A percentile compares a stretch with the other conserved stretches of the same genome.
Conservation (phyloP, 2,797 vertebrate genomes). For the Chromobotia macracanthus region DNA sequence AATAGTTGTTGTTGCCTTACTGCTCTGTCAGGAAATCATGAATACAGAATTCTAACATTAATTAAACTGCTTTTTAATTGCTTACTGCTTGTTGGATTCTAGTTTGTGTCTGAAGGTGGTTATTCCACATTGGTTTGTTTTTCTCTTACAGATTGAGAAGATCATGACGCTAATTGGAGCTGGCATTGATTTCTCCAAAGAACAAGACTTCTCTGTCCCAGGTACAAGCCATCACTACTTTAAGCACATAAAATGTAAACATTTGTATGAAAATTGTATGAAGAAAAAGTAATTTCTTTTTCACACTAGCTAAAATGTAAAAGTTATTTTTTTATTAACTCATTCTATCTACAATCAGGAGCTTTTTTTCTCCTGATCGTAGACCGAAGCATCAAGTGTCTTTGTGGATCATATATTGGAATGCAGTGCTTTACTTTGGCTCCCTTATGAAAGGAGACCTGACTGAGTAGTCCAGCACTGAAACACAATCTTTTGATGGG, state of each 20-base stretch:
- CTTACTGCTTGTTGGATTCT: constrained; percentile 35
- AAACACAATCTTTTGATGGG: constrained; percentile 25
- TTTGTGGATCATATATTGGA: too few relatives aligned
- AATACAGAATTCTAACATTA: constrained; percentile 1
- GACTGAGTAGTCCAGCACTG: background rate
- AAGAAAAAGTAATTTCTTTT: too few relatives aligned
- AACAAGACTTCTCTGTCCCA: constrained; percentile 87
- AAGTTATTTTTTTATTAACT: too few relatives aligned
- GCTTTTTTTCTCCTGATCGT: too few relatives aligned
- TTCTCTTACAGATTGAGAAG: constrained; percentile 91
- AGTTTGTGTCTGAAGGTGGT: constrained; percentile 40
- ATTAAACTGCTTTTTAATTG: constrained; percentile 4
- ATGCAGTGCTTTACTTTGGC: too few relatives aligned
- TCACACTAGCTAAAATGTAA: background rate
- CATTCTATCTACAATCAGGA: too few relatives aligned
- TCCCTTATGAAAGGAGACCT: too few relatives aligned
- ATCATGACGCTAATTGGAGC: constrained; percentile 99
- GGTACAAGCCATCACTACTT: constrained; percentile 74
- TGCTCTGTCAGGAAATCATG: constrained; percentile 6
- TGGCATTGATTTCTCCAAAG: constrained; percentile 95
- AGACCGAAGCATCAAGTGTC: too few relatives aligned
- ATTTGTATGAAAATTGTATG: background rate
- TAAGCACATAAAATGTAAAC: background rate
- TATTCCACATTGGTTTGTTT: background rate
- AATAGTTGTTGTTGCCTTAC: background rate